Evolutionary conservation across 2,797 vertebrate genomes (phyloP), one percentile per base, ranked within the genome.

Genomic region (Hozukius guyotensis): DNA sequence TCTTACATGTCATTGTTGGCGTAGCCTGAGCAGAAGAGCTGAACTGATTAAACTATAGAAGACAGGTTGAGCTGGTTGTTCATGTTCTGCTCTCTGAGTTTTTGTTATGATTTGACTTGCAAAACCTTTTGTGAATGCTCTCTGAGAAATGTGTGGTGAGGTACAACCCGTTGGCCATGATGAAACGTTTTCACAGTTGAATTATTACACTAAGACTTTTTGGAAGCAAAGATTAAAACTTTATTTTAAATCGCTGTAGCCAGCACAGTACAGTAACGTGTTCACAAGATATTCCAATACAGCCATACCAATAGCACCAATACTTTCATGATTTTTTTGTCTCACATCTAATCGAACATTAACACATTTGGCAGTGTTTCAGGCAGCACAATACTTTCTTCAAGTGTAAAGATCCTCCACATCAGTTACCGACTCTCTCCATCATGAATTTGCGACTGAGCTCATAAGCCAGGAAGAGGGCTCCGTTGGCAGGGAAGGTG

Each of bases 401-500:
- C 3, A 25, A 57, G 31, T 55, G 14, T 24, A 61, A 31, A 18
- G 8, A 32, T 38, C 24, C 14, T 59, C 16, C 46, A 16, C 55
- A 5, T 94, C 13, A 93, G 82, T 78, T 82, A 32, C 95, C 95
- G 4, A 94, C 93, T n/a, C 93, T 90, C 62, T 94, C 95, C 97
- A 98, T 98, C 97, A 99, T 96, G 34, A 96, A 72, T 86, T 96
- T 98, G 71, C 97, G 95, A 87, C 97, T 99, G 53, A 95, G 92
- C 73, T 99, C 97, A 0, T 98, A 98, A 76, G 96, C 96, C 83
- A 98, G 91, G 86, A 99, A 99, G 34, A 99, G 95, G 0, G 97
- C 95, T 34, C 97, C 98, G 0, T 99, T 99, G 89, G 98, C 98
- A 29, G 97, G 96, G 62, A 99, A 97, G 0, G 97, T 97, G 25